Percentiles rank a stretch among this genome's conserved stretches.
These are phyloP conservation scores for Neolamprologus variostigma DNA, from an alignment of 2,113 vertebrate genomes.

Conservation along the genomic window DNA sequence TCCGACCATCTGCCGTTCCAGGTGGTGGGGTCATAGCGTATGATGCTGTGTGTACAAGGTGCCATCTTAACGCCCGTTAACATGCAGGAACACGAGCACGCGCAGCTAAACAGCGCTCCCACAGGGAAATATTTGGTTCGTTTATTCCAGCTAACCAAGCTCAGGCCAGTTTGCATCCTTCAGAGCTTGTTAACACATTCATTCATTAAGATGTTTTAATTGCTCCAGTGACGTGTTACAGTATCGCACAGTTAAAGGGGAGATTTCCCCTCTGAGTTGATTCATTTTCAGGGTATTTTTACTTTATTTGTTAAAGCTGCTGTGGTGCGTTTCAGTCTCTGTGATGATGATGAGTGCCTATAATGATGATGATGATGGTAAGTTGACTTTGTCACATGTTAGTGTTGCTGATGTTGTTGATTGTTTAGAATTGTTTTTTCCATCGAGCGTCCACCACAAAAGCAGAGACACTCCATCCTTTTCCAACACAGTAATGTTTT, in stretches of 20 bases:
- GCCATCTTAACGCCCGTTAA: not conserved
- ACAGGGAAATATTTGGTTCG: not conserved
- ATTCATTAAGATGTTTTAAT: constrained; percentile 9
- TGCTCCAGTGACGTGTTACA: not conserved
- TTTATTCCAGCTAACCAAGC: not conserved
- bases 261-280: not conserved
- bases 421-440: not conserved
- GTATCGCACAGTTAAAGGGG: not conserved
- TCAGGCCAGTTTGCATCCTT: not conserved
- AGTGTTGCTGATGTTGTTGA: not conserved
- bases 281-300: not conserved
- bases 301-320: not conserved
- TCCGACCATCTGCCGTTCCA: not conserved
- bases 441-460: not conserved
- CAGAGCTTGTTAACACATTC: not conserved
- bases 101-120: not conserved
- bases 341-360: not conserved
- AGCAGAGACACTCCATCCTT: not conserved
- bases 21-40: not conserved
- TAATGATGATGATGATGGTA: not conserved
- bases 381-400: not conserved
- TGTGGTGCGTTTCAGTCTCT: not conserved
- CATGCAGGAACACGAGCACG: not conserved
- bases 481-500: not conserved
- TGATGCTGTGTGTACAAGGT: not conserved